Conservation (phyloP, 2,113 vertebrate species). For the Sclerurus mexicanus region DNA sequence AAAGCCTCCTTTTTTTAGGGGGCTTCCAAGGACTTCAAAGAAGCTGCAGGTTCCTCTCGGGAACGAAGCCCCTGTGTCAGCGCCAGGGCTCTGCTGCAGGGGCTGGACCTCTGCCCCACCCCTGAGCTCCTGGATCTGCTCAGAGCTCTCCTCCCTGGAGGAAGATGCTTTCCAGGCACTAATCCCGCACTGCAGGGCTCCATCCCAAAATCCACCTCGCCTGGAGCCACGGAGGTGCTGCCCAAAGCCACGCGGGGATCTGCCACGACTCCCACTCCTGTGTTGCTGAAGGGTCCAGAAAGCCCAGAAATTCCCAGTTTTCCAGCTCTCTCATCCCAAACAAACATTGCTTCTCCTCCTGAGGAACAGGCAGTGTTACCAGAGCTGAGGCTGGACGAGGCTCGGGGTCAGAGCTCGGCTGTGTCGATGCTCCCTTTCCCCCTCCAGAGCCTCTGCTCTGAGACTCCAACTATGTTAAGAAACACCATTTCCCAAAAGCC, state of each 20-base stretch:
- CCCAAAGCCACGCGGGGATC: neutral
- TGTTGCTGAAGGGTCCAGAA: rapidly evolving
- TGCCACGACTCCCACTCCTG: neutral
- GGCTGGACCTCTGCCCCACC: neutral
- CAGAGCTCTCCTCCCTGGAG: rapidly evolving
- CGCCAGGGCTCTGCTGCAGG: neutral
- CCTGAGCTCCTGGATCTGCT: rapidly evolving
- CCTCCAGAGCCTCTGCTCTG: neutral
- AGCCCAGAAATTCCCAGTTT: neutral
- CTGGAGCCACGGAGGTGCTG: neutral
- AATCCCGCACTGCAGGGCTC: neutral
- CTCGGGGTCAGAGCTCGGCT: rapidly evolving
- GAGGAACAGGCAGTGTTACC: neutral
- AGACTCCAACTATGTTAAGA: neutral
- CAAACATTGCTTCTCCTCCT: neutral
- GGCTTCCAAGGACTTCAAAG: neutral
- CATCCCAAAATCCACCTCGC: neutral
- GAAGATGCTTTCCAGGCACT: neutral
- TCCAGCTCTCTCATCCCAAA: neutral
- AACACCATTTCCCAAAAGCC: neutral
- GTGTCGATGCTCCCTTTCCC: neutral
- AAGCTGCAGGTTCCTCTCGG: neutral
- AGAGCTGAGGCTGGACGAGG: neutral
- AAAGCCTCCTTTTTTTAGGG: neutral
- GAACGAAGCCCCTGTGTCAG: neutral